Evolutionary conservation across 2,888 invertebrate species (phyloP), one percentile per base, ranked within the genome.

Genomic region (Amphipyra berbera): DNA sequence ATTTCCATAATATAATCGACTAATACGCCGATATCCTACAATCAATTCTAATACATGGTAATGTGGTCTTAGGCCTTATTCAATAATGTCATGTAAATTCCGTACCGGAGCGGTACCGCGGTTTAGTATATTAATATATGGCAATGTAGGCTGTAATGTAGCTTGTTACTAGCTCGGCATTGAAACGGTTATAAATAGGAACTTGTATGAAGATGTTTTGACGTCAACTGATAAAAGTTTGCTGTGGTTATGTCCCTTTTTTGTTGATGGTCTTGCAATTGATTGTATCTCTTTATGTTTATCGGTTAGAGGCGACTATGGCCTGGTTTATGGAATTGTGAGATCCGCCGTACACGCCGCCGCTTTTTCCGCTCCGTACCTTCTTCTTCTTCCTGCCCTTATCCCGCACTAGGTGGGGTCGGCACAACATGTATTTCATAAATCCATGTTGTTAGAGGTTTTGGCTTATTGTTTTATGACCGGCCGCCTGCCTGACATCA

Each of bases 111-210:
- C 21, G 49, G 67, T 42, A 14, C 44, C 40, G 12, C 13, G 44
- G 35, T 46, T 44, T 73, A 48, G 67, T 73, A 73, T 60, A n/a
- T 50, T 60, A 44, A 68, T 70, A 30, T 61, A 73, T 62, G 56
- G 45, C 61, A 21, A 21, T 61, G 27, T 14, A 63, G 33, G n/a
- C 48, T 27, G 14, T 9, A 50, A 54, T 53, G 37, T 21, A 38
- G 63, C 9, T 30, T 44, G 30, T 48, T 45, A 33, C n/a, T 50
- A 15, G 13, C 7, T 56, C 42, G 53, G 14, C 74, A 61, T 69
- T 69, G 73, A 55, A 52, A 15, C 45, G 12, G 45, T 44, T 50
- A 57, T 74, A 68, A 68, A 70, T 68, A 74, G 57, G 56, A 40
- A 40, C 45, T 40, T 67, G 49, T 73, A 68, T 68, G 56, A 53